Base-by-base conservation (phyloP, 2,113 vertebrate genomes). In the Bombycilla garrulus region DNA sequence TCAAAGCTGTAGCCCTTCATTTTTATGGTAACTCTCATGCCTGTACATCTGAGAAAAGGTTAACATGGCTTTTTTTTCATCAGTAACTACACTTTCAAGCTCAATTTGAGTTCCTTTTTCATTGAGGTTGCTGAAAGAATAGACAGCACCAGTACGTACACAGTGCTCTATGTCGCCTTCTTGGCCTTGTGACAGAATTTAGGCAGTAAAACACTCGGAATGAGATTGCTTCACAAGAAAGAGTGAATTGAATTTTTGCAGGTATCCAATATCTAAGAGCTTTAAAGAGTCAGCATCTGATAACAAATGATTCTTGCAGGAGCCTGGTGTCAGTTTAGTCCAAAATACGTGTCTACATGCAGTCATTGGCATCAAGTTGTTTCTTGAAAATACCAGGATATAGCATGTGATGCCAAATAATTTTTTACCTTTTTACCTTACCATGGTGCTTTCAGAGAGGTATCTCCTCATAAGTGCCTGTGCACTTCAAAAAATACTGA, bases 181-280 rank as follows among this genome's bases (percentile, higher is more conserved):
- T 87, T 81, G 87, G 91, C 66, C 42, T 81, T 42, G 31, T 47
- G 45, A 77, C 70, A 82, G 81, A 91, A 88, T 54, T 87, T 82
- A 85, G 73, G 50, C 77, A 91, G 87, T 67, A 85, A 93, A 91
- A 90, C 58, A 77, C 54, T 91, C 91, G 69, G 74, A 96, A 90
- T 70, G 69, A 89, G 78, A 90, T 94, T 90, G 58, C 84, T 92
- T 95, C 84, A 72, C 66, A 85, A 89, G 91, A 95, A 95, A 93
- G 73, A 90, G 87, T 58, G 23, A 87, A 92, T 53, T 85, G 65
- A 85, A 82, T 82, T 92, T 96, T 92, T 92, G 36, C 36, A 89
- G 58, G 42, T 94, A 88, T 92, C 84, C 81, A 76, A 51, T 92
- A 70, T 62, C 89, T 85, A 81, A 76, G 54, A 92, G 89, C 57